phyloP scores from a whole-genome alignment of 53 echinoderm and acorn worm genomes.

The Glandiceps talaboti region DNA sequence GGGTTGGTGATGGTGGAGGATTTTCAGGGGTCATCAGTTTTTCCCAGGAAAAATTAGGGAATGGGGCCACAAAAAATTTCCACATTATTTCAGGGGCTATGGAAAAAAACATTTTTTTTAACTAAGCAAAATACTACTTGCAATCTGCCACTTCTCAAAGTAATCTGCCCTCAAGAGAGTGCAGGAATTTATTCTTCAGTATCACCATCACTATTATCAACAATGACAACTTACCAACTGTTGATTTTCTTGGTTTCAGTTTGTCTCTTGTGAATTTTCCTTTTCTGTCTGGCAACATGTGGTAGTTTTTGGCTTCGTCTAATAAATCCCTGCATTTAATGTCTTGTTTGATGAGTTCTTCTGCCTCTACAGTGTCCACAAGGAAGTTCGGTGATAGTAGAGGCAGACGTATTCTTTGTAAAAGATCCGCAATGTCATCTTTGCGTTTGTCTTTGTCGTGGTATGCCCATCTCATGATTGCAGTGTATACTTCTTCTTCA shows the following conservation, averaged over 20 bases:
- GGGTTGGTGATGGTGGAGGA: no score
- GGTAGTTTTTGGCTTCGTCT: constrained; percentile 85
- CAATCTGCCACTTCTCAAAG: no score
- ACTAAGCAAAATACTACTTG: no score
- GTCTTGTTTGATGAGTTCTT: constrained; percentile 62
- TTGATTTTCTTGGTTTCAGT: constrained; percentile 66
- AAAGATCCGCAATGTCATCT: constrained; percentile 43
- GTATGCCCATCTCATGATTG: constrained; percentile 82
- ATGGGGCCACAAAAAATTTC: no score
- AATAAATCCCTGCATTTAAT: constrained; percentile 68
- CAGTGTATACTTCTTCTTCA: constrained; percentile 76
- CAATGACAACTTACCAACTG: constrained; percentile 81
- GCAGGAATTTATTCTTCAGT: no score
- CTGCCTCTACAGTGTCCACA: constrained; percentile 72
- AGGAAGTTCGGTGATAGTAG: constrained; percentile 65
- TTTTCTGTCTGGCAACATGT: constrained; percentile 72
- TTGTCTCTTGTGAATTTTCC: constrained; percentile 33
- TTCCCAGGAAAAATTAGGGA: no score
- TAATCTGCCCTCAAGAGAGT: no score
- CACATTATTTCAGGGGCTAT: no score
- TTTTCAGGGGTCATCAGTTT: no score
- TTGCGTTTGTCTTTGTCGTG: constrained; percentile 53
- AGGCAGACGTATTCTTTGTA: constrained; percentile 58
- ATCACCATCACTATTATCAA: no score
- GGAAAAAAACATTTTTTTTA: no score